Percentiles rank a stretch among this genome's conserved stretches.
Conservation (phyloP, 1,140 invertebrate genomes). For the Amyelois transitella region DNA sequence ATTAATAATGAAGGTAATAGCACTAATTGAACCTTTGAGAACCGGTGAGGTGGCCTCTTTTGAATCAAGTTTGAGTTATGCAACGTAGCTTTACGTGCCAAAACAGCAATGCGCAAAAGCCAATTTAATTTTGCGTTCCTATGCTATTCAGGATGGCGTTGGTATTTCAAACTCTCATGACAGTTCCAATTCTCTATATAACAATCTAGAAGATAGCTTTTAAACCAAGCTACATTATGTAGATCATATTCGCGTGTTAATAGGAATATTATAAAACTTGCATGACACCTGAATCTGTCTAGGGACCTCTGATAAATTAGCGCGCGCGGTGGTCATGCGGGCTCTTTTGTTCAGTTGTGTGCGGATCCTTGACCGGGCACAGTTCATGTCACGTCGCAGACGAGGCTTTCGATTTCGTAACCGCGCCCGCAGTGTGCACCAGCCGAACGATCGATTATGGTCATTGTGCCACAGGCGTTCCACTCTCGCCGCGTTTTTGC, state of each 20-base stretch:
- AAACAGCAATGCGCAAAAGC: neutral
- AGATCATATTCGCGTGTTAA: neutral
- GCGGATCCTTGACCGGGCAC: slow-evolving; percentile 54
- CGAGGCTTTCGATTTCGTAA: slow-evolving; percentile 58
- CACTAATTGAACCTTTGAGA: neutral
- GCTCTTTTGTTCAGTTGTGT: slow-evolving; percentile 3
- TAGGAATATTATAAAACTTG: neutral
- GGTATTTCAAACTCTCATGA: too few relatives aligned
- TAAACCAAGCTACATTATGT: too few relatives aligned
- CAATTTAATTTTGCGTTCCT: neutral
- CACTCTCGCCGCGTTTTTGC: slow-evolving; percentile 32
- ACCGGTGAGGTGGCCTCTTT: neutral
- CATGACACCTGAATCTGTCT: neutral
- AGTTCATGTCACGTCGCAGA: slow-evolving; percentile 46
- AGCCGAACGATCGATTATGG: slow-evolving; percentile 53
- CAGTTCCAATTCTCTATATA: too few relatives aligned
- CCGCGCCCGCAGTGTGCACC: slow-evolving; percentile 35
- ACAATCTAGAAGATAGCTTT: too few relatives aligned
- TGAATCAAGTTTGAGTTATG: neutral
- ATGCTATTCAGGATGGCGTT: too few relatives aligned
- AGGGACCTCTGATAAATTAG: neutral
- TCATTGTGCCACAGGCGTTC: slow-evolving; percentile 51
- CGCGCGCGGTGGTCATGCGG: neutral
- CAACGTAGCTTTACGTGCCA: neutral
- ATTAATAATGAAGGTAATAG: neutral